These are phyloP conservation scores for Pristionchus maxplancki DNA, from an alignment of 2,888 invertebrate species.

Conservation along the genomic window DNA sequence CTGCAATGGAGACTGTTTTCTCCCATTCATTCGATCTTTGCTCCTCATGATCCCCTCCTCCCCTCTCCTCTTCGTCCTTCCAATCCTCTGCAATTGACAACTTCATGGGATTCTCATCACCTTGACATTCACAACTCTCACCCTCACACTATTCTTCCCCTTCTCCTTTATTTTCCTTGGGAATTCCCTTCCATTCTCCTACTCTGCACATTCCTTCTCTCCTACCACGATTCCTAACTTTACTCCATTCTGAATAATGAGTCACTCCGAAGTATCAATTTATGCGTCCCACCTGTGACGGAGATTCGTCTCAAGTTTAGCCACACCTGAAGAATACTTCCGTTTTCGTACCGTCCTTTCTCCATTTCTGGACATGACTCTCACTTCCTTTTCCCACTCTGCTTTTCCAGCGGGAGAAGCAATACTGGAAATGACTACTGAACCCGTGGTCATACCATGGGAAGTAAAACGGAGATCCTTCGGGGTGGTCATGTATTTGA, in stretches of 20 bases:
- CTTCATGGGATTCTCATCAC: constrained; percentile 16
- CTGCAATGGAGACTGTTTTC: neutral
- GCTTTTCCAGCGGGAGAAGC: neutral
- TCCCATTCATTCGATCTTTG: neutral
- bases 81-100: neutral
- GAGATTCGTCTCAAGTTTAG: neutral
- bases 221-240: neutral
- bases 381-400: constrained; percentile 1
- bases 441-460: neutral
- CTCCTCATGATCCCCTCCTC: neutral
- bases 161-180: neutral
- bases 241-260: neutral
- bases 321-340: neutral
- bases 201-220: neutral
- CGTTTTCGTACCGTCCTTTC: neutral
- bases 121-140: neutral
- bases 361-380: constrained; percentile 8
- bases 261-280: neutral
- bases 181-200: neutral
- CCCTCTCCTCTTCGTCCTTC: neutral
- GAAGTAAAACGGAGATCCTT: neutral
- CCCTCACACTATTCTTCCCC: neutral
- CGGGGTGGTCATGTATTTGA: neutral
- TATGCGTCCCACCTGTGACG: neutral
- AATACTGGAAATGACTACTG: constrained; percentile 9